These are phyloP conservation scores for Phaonia tiefii DNA, from an alignment of 2,888 invertebrate species.

Conservation along the genomic window DNA sequence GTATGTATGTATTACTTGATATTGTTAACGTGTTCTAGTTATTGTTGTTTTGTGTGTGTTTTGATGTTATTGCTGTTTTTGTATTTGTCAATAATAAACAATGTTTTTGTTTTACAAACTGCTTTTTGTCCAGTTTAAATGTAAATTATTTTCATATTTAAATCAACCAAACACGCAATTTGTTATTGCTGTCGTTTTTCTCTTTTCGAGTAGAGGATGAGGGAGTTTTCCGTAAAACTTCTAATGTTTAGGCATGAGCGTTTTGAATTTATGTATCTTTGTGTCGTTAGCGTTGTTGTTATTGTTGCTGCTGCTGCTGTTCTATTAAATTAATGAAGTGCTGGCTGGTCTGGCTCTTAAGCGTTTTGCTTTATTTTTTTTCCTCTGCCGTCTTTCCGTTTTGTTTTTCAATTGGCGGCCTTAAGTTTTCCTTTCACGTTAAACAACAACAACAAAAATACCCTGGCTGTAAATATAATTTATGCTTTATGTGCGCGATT, in stretches of 20 bases:
- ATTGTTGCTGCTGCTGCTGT: slow-evolving; percentile 15
- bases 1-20: neutral
- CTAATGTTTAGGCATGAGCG: neutral
- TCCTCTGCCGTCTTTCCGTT: slow-evolving; percentile 45
- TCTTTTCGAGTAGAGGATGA: slow-evolving; percentile 70
- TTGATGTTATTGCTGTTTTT: slow-evolving; percentile 4
- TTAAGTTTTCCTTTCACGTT: slow-evolving; percentile 15
- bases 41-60: neutral
- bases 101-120: slow-evolving; percentile 27
- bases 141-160: slow-evolving; percentile 55
- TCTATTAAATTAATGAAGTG: slow-evolving; percentile 47
- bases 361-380: slow-evolving; percentile 54
- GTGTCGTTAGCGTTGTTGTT: slow-evolving; percentile 46
- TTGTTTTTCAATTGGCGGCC: slow-evolving; percentile 31
- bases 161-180: slow-evolving; percentile 48
- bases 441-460: slow-evolving; percentile 40
- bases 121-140: slow-evolving; percentile 32
- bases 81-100: slow-evolving; percentile 17
- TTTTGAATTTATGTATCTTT: slow-evolving; percentile 62
- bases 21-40: neutral
- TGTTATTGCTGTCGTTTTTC: slow-evolving; percentile 59
- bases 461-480: slow-evolving; percentile 62
- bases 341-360: slow-evolving; percentile 61
- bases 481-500: slow-evolving; percentile 57
- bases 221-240: neutral